Conservation (phyloP, 2,113 vertebrate species). For the Gambusia holbrooki region DNA sequence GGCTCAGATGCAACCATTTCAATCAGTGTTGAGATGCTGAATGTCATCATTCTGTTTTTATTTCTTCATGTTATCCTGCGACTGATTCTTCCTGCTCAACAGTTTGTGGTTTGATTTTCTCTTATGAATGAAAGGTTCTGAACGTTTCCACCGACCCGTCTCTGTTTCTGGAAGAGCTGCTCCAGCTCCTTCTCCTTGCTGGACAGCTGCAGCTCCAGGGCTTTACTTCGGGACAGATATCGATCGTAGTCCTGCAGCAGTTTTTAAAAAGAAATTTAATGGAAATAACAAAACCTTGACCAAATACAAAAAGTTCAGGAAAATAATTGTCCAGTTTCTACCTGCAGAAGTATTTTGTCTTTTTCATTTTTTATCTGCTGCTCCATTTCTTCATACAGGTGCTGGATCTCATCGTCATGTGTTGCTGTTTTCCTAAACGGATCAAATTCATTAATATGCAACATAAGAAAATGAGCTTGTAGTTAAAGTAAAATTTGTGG, state of each 20-base stretch:
- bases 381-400: slow-evolving; percentile 95
- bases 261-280: not conserved
- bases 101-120: not conserved
- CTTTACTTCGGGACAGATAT: slow-evolving; percentile 84
- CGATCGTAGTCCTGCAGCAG: slow-evolving; percentile 83
- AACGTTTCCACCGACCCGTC: slow-evolving; percentile 73
- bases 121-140: not conserved
- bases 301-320: not conserved
- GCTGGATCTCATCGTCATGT: slow-evolving; percentile 89
- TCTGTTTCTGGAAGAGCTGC: slow-evolving; percentile 86
- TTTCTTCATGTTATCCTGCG: not conserved
- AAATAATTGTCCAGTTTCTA: slow-evolving; percentile 37
- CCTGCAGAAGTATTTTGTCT: slow-evolving; percentile 88
- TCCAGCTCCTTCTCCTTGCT: slow-evolving; percentile 90
- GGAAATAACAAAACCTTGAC: not conserved
- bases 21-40: not conserved
- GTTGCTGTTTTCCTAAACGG: slow-evolving; percentile 85
- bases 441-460: not conserved
- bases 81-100: not conserved
- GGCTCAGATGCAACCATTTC: not conserved
- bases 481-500: not conserved
- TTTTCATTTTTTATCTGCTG: slow-evolving; percentile 93
- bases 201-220: slow-evolving; percentile 84
- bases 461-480: not conserved
- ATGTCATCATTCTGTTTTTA: slow-evolving; percentile 13